Conservation (phyloP, 2,888 invertebrate genomes). For the Apantesis nais region DNA sequence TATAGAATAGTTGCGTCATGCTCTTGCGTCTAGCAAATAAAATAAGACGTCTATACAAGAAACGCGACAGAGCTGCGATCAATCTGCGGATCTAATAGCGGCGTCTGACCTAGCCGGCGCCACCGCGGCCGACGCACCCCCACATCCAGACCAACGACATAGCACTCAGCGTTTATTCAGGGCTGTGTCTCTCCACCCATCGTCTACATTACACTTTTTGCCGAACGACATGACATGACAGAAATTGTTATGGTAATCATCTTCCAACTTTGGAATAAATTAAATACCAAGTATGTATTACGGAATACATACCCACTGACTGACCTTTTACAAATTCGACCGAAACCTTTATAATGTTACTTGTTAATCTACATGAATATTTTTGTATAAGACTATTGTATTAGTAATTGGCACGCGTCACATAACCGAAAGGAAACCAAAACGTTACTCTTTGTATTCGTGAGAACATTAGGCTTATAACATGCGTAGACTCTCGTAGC, state of each 20-base stretch:
- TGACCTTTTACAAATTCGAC: slow-evolving; percentile 27
- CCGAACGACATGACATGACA: slow-evolving; percentile 52
- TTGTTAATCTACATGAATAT: slow-evolving; percentile 27
- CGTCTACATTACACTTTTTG: slow-evolving; percentile 44
- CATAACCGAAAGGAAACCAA: not conserved
- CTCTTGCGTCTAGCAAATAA: slow-evolving; percentile 49
- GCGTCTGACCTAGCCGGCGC: slow-evolving; percentile 80
- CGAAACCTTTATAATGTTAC: slow-evolving; percentile 30
- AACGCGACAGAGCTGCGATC: slow-evolving; percentile 74
- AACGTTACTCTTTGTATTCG: slow-evolving; percentile 2
- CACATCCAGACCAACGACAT: slow-evolving; percentile 52
- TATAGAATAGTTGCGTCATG: slow-evolving; percentile 46
- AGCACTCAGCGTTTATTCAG: slow-evolving; percentile 55
- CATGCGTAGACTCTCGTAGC: slow-evolving; percentile 9
- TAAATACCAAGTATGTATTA: slow-evolving; percentile 31
- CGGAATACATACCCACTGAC: slow-evolving; percentile 22
- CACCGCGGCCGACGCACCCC: slow-evolving; percentile 70
- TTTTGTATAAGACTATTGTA: slow-evolving; percentile 9
- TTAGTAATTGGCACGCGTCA: slow-evolving; percentile 8
- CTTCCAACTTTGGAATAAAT: slow-evolving; percentile 37
- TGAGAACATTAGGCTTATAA: not conserved
- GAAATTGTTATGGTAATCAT: slow-evolving; percentile 60
- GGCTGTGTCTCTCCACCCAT: slow-evolving; percentile 47
- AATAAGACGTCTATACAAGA: slow-evolving; percentile 61
- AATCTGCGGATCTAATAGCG: slow-evolving; percentile 77